phyloP scores from a whole-genome alignment of 2,888 invertebrate species.

The Limnephilus auricula region DNA sequence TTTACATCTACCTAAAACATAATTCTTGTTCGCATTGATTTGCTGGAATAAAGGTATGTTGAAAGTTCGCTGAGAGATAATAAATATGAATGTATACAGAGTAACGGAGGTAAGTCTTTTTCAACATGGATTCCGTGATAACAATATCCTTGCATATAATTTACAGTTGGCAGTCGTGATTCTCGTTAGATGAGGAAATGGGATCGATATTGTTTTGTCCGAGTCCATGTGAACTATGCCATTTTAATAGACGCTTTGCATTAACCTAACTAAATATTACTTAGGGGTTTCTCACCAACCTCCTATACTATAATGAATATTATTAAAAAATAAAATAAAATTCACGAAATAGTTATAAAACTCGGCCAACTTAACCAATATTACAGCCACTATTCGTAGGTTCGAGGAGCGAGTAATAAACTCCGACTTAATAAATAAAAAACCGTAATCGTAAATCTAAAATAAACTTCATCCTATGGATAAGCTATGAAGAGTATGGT shows the following conservation, averaged over 20 bases:
- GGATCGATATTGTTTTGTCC: neutral
- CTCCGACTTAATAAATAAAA: too few species aligned
- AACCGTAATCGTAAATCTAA: too few species aligned
- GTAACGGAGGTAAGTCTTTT: neutral
- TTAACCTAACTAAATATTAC: neutral
- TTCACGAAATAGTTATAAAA: too few species aligned
- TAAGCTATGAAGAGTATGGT: too few species aligned
- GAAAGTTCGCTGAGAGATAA: neutral
- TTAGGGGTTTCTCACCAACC: neutral
- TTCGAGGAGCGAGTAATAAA: too few species aligned
- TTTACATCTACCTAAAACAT: neutral
- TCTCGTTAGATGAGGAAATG: neutral
- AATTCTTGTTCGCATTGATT: neutral
- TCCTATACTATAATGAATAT: too few species aligned
- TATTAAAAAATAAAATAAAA: too few species aligned
- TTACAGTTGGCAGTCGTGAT: neutral
- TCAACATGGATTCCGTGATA: neutral
- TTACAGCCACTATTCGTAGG: too few species aligned
- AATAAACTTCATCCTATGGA: too few species aligned
- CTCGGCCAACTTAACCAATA: too few species aligned
- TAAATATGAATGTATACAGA: neutral
- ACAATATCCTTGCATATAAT: constrained; percentile 2
- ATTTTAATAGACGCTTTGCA: neutral
- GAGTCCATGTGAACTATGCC: neutral
- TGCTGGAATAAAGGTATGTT: neutral